These are phyloP conservation scores for Acheta domesticus DNA, from an alignment of 2,888 invertebrate genomes.

Conservation along the genomic window DNA sequence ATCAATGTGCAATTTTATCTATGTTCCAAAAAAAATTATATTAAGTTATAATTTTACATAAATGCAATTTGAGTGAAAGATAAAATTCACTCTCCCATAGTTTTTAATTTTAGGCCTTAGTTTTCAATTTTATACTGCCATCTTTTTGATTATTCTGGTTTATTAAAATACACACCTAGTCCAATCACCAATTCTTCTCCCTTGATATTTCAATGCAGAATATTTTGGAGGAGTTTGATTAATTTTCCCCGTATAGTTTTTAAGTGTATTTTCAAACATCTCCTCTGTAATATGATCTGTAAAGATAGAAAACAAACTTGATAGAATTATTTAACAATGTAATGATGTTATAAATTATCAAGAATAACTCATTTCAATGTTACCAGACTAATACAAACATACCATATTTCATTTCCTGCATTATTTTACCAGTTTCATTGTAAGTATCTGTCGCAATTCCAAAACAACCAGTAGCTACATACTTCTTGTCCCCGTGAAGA, in stretches of 20 bases:
- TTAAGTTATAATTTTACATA: too few species aligned
- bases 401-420: conserved; percentile 40
- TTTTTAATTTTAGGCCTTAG: too few species aligned
- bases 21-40: too few species aligned
- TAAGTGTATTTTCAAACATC: conserved; percentile 36
- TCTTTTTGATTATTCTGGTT: too few species aligned
- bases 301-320: neutral
- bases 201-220: conserved; percentile 40
- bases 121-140: too few species aligned
- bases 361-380: neutral
- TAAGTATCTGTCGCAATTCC: conserved; percentile 41
- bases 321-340: too few species aligned
- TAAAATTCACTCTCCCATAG: too few species aligned
- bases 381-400: conserved; percentile 34
- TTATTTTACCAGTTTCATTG: conserved; percentile 41
- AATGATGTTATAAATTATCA: neutral
- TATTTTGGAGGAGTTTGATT: conserved; percentile 41
- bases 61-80: too few species aligned
- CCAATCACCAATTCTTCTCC: conserved; percentile 39
- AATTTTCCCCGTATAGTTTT: conserved; percentile 40
- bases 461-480: conserved; percentile 40
- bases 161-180: conserved; percentile 35
- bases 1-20: too few species aligned
- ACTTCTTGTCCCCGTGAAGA: conserved; percentile 41
- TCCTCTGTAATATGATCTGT: conserved; percentile 40